These are phyloP conservation scores for Oikopleura dioica DNA, from an alignment of 23 tunicate species.

Conservation along the genomic window DNA sequence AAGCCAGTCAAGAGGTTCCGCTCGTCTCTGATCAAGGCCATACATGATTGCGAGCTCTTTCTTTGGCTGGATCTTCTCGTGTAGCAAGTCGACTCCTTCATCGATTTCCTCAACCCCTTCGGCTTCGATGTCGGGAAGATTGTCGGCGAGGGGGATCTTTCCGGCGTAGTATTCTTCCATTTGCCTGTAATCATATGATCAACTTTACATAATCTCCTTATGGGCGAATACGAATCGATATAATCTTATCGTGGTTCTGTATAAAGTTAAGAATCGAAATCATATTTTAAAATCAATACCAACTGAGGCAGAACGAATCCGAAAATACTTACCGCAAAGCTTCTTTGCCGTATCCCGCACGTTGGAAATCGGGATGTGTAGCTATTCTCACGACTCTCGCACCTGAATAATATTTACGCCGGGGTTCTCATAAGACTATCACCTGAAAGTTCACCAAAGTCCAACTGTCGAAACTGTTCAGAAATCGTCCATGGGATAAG, in stretches of 20 bases:
- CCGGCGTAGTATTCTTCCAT: slow-evolving; percentile 77
- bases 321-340: no score
- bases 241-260: no score
- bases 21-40: slow-evolving; percentile 43
- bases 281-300: no score
- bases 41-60: slow-evolving; percentile 51
- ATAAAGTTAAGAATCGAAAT: no score
- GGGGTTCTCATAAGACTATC: slow-evolving; percentile 31
- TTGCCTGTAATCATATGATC: no score
- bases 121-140: no score
- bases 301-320: no score
- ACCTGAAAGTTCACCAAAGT: slow-evolving; percentile 55
- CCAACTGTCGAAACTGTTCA: slow-evolving; percentile 68
- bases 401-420: slow-evolving; percentile 17
- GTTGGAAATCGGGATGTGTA: slow-evolving; percentile 84
- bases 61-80: slow-evolving; percentile 42
- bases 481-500: slow-evolving; percentile 97
- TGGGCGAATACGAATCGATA: no score
- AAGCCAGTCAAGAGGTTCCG: slow-evolving; percentile 47
- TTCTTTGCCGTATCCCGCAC: slow-evolving; percentile 70
- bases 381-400: slow-evolving; percentile 32
- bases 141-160: slow-evolving; percentile 14
- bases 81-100: slow-evolving; percentile 18
- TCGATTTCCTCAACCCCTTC: slow-evolving; percentile 12
- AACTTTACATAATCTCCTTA: no score